Conservation (phyloP, 2,113 vertebrate species). For the Microtus oregoni region DNA sequence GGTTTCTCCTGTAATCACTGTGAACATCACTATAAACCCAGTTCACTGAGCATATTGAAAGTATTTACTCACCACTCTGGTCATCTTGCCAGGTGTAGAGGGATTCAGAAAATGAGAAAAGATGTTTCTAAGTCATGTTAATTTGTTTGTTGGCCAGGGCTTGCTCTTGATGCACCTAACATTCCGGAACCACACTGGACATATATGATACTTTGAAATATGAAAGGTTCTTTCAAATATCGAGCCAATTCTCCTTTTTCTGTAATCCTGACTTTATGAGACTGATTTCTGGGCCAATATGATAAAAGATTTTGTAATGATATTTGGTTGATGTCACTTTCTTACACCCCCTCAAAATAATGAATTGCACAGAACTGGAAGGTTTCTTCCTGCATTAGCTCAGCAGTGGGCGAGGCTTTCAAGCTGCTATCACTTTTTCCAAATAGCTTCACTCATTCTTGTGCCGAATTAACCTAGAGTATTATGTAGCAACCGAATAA, state of each 20-base stretch:
- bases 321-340: slow-evolving; percentile 65
- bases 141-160: slow-evolving; percentile 37
- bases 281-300: slow-evolving; percentile 42
- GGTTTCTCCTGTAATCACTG: neutral
- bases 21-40: neutral
- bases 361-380: slow-evolving; percentile 12
- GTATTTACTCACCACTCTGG: neutral
- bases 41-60: slow-evolving; percentile 22
- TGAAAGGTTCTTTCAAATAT: slow-evolving; percentile 26
- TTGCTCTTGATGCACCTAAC: slow-evolving; percentile 38
- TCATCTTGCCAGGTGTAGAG: neutral
- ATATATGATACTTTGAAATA: slow-evolving; percentile 17
- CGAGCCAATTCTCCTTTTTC: neutral
- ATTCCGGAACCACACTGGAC: neutral
- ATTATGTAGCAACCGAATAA: slow-evolving; percentile 81
- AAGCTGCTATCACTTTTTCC: slow-evolving; percentile 74
- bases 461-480: slow-evolving; percentile 67
- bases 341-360: slow-evolving; percentile 62
- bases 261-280: slow-evolving; percentile 59
- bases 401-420: slow-evolving; percentile 48
- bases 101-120: slow-evolving; percentile 26
- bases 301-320: slow-evolving; percentile 51
- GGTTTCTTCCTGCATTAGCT: slow-evolving; percentile 58
- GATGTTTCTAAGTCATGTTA: slow-evolving; percentile 33
- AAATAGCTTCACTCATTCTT: slow-evolving; percentile 65